These are phyloP conservation scores for Picathartes gymnocephalus DNA, from an alignment of 2,113 vertebrate species.

Conservation along the genomic window DNA sequence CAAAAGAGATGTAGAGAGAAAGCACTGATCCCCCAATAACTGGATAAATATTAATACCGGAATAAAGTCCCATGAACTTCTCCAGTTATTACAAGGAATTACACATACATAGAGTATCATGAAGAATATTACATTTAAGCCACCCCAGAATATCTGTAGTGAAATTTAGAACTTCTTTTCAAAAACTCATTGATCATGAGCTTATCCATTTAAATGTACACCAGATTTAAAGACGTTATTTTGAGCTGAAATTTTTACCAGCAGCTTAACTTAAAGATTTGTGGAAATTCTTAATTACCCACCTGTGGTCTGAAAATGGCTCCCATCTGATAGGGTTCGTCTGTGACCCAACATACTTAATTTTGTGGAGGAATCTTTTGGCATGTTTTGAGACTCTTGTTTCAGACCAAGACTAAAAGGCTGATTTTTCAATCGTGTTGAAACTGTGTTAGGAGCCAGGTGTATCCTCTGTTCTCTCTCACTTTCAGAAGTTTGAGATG, in stretches of 20 bases:
- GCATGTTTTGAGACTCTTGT: background rate
- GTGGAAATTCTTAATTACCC: background rate
- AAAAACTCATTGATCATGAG: background rate
- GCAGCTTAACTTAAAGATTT: background rate
- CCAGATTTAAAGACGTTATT: background rate
- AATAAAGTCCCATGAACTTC: background rate
- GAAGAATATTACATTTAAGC: background rate
- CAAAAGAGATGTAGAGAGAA: background rate
- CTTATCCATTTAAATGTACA: background rate
- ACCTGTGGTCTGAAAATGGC: slow-evolving; percentile 40
- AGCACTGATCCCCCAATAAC: background rate
- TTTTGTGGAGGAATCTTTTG: background rate
- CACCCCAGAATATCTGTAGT: background rate
- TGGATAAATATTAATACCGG: background rate
- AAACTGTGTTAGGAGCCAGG: background rate
- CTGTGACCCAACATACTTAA: slow-evolving; percentile 7
- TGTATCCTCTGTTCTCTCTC: background rate
- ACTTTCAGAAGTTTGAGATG: background rate
- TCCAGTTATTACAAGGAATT: background rate
- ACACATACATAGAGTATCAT: background rate
- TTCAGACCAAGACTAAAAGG: background rate
- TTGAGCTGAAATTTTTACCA: background rate
- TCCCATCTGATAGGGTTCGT: slow-evolving; percentile 60
- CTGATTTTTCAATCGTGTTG: background rate
- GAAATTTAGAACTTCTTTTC: background rate